phyloP scores from a whole-genome alignment of 2,797 vertebrate species.

The Knipowitschia caucasica region DNA sequence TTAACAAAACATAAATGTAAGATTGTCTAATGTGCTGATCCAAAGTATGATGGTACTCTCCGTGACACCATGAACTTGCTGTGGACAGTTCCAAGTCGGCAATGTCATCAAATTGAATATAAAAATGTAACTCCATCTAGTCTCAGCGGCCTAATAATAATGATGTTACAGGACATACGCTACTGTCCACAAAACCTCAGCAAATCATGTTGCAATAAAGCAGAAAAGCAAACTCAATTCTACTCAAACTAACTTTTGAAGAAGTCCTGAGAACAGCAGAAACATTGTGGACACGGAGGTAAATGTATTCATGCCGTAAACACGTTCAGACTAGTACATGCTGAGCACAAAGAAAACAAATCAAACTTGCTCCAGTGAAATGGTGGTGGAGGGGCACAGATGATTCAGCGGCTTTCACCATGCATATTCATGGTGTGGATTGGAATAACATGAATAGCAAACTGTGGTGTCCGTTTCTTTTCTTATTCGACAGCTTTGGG shows the following conservation, averaged over 20 bases:
- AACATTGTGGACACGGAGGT: background rate
- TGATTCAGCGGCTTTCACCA: constrained; percentile 10
- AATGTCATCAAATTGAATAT: too few species aligned
- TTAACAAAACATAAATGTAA: too few species aligned
- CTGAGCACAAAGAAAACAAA: constrained; percentile 5
- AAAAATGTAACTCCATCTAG: background rate
- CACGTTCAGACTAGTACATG: background rate
- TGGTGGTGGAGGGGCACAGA: constrained; percentile 2
- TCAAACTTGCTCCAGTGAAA: background rate
- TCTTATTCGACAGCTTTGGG: constrained; percentile 18
- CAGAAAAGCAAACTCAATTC: background rate
- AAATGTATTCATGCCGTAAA: background rate
- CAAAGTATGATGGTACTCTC: too few species aligned
- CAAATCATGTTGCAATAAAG: background rate
- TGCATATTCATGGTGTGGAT: constrained; percentile 17
- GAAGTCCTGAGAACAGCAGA: constrained; percentile 2
- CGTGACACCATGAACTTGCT: background rate
- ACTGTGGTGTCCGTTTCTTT: constrained; percentile 12
- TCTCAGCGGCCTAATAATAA: background rate
- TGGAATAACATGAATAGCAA: constrained; percentile 13
- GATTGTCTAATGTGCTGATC: too few species aligned
- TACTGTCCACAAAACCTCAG: background rate
- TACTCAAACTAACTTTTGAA: background rate
- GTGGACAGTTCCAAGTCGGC: too few species aligned
- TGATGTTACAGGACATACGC: background rate